These are phyloP conservation scores for Sporophila hypoxantha DNA, from an alignment of 2,113 vertebrate species.

Conservation along the genomic window DNA sequence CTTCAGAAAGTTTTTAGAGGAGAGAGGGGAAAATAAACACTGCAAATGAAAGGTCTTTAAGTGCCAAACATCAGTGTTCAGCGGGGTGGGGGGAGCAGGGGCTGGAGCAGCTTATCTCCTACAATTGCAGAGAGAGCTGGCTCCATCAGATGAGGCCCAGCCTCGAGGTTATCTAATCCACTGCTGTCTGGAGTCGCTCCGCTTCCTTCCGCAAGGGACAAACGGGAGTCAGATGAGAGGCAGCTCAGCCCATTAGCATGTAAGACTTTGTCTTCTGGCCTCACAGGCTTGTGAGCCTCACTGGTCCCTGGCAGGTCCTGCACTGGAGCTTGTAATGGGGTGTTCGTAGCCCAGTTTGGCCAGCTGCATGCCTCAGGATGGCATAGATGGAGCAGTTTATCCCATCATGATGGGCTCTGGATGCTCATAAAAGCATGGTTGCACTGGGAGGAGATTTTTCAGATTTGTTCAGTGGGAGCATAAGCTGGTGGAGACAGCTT, in stretches of 20 bases:
- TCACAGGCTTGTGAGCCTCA: neutral
- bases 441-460: neutral
- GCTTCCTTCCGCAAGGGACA: constrained; percentile 10
- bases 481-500: neutral
- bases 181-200: neutral
- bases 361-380: neutral
- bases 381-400: neutral
- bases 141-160: constrained; percentile 15
- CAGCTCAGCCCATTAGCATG: neutral
- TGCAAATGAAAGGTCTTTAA: neutral
- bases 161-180: constrained; percentile 28
- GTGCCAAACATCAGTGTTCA: neutral
- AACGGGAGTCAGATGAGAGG: neutral
- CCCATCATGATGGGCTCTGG: neutral
- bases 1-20: constrained; percentile 8
- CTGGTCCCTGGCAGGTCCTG: fast-evolving
- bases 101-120: neutral
- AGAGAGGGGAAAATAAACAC: neutral
- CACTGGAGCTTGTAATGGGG: neutral
- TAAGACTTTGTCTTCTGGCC: neutral
- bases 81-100: neutral
- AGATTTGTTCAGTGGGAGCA: neutral
- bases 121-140: neutral
- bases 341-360: neutral
- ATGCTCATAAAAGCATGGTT: neutral